A percentile compares a stretch with the other conserved stretches of the same genome.
Conservation (phyloP, 1,140 invertebrate genomes). For the Macrobrachium nipponense region DNA sequence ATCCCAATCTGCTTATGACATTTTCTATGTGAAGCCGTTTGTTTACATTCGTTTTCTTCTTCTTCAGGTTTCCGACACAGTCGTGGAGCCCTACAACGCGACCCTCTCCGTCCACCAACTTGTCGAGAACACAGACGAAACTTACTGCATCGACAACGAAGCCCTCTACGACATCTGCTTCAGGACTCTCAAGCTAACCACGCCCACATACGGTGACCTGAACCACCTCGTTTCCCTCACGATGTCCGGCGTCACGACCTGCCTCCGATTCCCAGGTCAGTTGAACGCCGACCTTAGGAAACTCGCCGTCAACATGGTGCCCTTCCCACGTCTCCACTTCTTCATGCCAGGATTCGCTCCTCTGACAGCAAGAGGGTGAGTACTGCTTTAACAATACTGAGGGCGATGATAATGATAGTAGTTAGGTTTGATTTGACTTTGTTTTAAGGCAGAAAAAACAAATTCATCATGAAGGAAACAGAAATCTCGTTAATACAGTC, state of each 20-base stretch:
- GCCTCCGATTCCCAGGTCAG: conserved; percentile 7
- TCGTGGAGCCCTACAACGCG: conserved; percentile 14
- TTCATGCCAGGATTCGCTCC: conserved; percentile 12
- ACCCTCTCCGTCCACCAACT: conserved; percentile 16
- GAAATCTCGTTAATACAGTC: too few relatives aligned
- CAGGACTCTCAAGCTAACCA: conserved; percentile 17
- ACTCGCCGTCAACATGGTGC: conserved; percentile 7
- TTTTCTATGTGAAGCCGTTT: too few relatives aligned
- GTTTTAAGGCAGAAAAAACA: too few relatives aligned
- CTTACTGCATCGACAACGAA: conserved; percentile 16
- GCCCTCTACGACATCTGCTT: conserved; percentile 22
- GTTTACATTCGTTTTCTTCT: neutral
- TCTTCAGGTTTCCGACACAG: neutral
- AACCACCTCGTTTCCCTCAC: conserved; percentile 11
- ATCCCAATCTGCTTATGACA: too few relatives aligned
- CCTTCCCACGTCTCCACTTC: conserved; percentile 9
- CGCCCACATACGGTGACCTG: conserved; percentile 17
- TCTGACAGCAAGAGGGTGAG: neutral
- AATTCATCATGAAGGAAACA: too few relatives aligned
- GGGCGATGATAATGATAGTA: too few relatives aligned
- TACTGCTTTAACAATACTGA: too few relatives aligned
- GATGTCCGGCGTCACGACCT: conserved; percentile 8
- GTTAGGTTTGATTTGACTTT: too few relatives aligned
- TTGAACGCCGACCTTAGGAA: conserved; percentile 7
- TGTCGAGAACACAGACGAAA: conserved; percentile 16